These are phyloP conservation scores for Lottia gigantea DNA, from an alignment of 2,888 invertebrate genomes.

Conservation along the genomic window DNA sequence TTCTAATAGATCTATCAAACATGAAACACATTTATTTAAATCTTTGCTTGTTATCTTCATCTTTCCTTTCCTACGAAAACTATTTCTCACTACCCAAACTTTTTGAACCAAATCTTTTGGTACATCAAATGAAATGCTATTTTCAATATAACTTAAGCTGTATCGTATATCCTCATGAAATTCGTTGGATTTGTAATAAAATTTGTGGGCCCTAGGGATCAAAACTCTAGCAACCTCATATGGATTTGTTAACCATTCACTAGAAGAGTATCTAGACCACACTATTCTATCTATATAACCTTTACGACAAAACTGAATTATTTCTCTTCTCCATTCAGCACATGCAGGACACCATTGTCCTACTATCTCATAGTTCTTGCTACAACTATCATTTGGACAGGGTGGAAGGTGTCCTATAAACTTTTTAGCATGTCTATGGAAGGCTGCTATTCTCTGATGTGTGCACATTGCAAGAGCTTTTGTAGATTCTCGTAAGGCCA, in stretches of 20 bases:
- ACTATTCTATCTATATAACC: conserved; percentile 27
- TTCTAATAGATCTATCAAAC: conserved; percentile 22
- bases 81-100: conserved; percentile 29
- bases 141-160: conserved; percentile 33
- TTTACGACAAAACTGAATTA: conserved; percentile 26
- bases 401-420: conserved; percentile 13
- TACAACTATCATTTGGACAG: conserved; percentile 32
- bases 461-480: conserved; percentile 31
- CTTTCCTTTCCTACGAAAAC: conserved; percentile 28
- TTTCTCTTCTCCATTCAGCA: conserved; percentile 31
- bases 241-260: conserved; percentile 34
- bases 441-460: conserved; percentile 29
- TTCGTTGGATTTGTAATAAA: conserved; percentile 37
- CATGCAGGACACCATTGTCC: conserved; percentile 32
- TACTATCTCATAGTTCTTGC: conserved; percentile 16
- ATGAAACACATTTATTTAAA: conserved; percentile 23
- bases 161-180: conserved; percentile 39
- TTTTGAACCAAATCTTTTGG: conserved; percentile 29
- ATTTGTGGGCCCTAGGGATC: conserved; percentile 35
- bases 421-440: conserved; percentile 29
- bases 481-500: conserved; percentile 37
- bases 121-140: conserved; percentile 26
- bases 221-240: conserved; percentile 37
- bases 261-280: conserved; percentile 32
- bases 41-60: conserved; percentile 26